A percentile compares a stretch with the other conserved stretches of the same genome.
phyloP scores from a whole-genome alignment of 1,140 invertebrate species.

The Cyphomyrmex costatus region DNA sequence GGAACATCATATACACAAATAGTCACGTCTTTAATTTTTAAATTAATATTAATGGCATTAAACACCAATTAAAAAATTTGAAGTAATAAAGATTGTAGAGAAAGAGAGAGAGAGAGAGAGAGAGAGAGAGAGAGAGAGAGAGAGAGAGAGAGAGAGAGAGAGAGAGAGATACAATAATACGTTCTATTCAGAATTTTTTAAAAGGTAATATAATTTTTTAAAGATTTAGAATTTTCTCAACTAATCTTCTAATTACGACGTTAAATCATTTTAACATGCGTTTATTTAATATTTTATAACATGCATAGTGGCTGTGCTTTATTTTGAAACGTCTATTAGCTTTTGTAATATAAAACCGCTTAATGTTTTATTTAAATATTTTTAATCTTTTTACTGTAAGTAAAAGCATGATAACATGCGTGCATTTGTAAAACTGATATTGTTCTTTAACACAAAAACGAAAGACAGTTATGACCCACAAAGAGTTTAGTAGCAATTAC shows the following conservation, averaged over 20 bases:
- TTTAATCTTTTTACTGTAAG: constrained; percentile 17
- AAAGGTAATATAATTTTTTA: neutral
- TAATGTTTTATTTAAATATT: constrained; percentile 37
- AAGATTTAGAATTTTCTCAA: neutral
- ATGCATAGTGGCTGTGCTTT: constrained; percentile 68
- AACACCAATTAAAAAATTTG: constrained; percentile 18
- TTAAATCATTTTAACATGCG: constrained; percentile 28
- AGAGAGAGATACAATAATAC: too few relatives aligned
- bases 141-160: too few relatives aligned
- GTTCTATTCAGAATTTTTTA: constrained; percentile 41
- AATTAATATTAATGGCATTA: constrained; percentile 1
- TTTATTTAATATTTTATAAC: constrained; percentile 56
- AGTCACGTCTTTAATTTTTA: constrained; percentile 25
- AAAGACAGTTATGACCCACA: constrained; percentile 10
- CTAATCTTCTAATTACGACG: neutral
- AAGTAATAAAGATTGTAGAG: constrained; percentile 6
- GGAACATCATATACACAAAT: neutral
- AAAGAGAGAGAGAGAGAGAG: too few relatives aligned
- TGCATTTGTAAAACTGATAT: constrained; percentile 66
- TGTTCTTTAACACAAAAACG: constrained; percentile 39
- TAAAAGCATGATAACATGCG: constrained; percentile 30
- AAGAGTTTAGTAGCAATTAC: constrained; percentile 4
- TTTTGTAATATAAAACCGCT: constrained; percentile 50
- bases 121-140: too few relatives aligned
- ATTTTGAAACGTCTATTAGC: constrained; percentile 45